Base-by-base conservation (phyloP, 2,888 invertebrate species). In the Lapara coniferarum region DNA sequence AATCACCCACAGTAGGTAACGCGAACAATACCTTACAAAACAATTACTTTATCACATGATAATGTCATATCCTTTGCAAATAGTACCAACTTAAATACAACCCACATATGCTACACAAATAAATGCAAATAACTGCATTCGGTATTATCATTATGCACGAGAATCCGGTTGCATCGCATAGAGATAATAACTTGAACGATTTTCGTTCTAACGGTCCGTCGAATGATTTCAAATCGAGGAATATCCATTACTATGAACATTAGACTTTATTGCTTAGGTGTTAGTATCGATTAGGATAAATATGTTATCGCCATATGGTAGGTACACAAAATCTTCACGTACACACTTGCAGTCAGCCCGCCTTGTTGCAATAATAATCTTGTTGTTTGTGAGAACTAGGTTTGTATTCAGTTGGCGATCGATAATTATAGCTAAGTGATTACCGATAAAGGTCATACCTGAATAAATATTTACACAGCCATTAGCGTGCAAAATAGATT, bases 121-220 rank as follows among this genome's bases (percentile, higher is more conserved):
- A 63, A 49, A 63, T 63, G 63, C 46, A 49, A 46, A 63, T 63
- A 63, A 19, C 46, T 63, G 63, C 53, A 25, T 52, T 63, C 44
- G 46, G 12, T 63, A 56, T 69, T 56, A 69, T 66, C 66, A 69
- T 71, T 72, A 73, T 72, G 74, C 77, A 80, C 75, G 58, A 66
- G 69, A 63, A 78, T 80, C 80, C 67, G 67, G 68, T 78, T 79
- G 74, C 79, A 79, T 75, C 71, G 71, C 71, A 69, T 72, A 77
- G 74, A 75, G 74, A 75, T 79, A 83, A 82, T 77, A 75, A 78
- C 78, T 73, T 72, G 67, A 79, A 77, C 78, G 79, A 82, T 82
- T 82, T 83, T 81, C 76, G 78, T 80, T 79, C 75, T 81, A 84
- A 83, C 84, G 84, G 84, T 84, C 78, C 80, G 78, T 73, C 72